Evolutionary conservation across 2,888 invertebrate species (phyloP), one percentile per base, ranked within the genome.

Genomic region (Euplexia lucipara): DNA sequence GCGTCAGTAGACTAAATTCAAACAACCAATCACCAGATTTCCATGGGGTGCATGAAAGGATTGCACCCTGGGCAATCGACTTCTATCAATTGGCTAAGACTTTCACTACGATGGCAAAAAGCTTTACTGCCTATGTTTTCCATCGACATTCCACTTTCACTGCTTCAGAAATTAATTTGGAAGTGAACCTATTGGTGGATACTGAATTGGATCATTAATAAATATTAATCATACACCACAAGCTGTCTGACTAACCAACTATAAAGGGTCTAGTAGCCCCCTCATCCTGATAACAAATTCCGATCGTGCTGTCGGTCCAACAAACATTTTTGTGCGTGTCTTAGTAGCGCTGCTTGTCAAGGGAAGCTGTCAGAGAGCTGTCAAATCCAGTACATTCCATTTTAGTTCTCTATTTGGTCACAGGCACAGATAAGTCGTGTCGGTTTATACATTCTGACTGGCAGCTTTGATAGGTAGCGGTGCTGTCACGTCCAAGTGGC

Each of bases 381-480:
- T 70, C 62, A 66, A 70, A 48, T 22, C 9, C n/a, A 35, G 5
- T 70, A 61, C 30, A 70, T 62, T 66, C 1, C 12, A 49, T 12
- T 70, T 37, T 37, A 70, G 63, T 63, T 63, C 30, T 30, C 20
- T 22, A 70, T 47, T 70, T 65, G 32, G 45, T 20, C 70, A 34
- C 70, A 26, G 10, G 62, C 37, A 63, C 26, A 18, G 18, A 44
- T 34, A 71, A 34, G 5, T 32, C n/a, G 5, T 30, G 39, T 47
- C 4, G 10, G 26, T 22, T 68, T 48, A 70, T 14, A 47, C 9
- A 70, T 70, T 65, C 69, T 71, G 14, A 37, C 37, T 35, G 41
- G 70, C 70, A 61, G 47, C 52, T 41, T 47, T n/a, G 30, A 66
- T 49, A 9, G 39, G 30, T 58, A 56, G 60, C 73, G 61, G 61